These are phyloP conservation scores for Criorhina ranunculi DNA, from an alignment of 2,888 invertebrate genomes.

Conservation along the genomic window DNA sequence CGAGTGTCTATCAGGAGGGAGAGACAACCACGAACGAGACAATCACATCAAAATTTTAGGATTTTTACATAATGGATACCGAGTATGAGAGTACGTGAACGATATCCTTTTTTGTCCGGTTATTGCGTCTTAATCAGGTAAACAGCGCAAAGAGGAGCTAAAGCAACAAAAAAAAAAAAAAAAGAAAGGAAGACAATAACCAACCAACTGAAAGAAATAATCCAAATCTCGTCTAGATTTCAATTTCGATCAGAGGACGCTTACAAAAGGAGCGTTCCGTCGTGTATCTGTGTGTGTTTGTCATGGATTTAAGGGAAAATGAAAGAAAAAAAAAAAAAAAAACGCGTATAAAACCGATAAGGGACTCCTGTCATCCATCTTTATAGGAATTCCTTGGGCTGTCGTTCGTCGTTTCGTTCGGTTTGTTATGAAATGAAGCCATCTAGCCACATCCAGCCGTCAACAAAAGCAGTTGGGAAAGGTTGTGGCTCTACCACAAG, in stretches of 20 bases:
- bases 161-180: neutral
- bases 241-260: constrained; percentile 69
- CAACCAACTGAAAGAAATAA: neutral
- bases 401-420: constrained; percentile 20
- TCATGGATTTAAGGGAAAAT: constrained; percentile 42
- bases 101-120: constrained; percentile 64
- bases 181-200: constrained; percentile 1
- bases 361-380: neutral
- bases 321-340: constrained; percentile 31
- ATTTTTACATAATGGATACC: constrained; percentile 29
- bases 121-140: constrained; percentile 72
- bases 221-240: constrained; percentile 62
- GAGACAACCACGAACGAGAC: constrained; percentile 42
- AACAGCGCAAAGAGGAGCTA: constrained; percentile 51
- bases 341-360: constrained; percentile 30
- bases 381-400: constrained; percentile 24
- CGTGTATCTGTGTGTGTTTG: constrained; percentile 8
- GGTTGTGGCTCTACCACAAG: constrained; percentile 70
- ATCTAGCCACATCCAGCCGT: constrained; percentile 44
- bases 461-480: constrained; percentile 65
- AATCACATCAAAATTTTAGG: constrained; percentile 58
- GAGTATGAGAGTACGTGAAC: neutral
- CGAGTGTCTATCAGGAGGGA: constrained; percentile 27
- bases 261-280: constrained; percentile 48
- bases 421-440: constrained; percentile 63